Base-by-base conservation (phyloP, 2,797 vertebrate genomes). In the Melanotaenia trifasciata region DNA sequence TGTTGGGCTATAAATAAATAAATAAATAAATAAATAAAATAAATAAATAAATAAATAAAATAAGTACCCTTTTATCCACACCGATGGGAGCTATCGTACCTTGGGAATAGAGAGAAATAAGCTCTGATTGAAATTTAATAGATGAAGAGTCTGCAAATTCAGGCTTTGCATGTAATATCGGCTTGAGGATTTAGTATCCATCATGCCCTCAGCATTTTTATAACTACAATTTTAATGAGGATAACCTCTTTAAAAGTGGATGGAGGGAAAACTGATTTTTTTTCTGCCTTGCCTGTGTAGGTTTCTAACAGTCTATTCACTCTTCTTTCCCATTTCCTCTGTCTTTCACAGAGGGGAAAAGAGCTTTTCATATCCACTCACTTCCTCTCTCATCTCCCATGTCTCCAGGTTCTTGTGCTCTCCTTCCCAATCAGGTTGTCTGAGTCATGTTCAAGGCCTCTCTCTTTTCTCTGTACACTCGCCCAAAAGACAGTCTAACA, bases 401-500 rank as follows among this genome's bases (percentile, higher is more conserved):
- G 76, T 91, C 87, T 88, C 74, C 74, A 80, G 87, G 86, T 93
- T 87, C 78, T 83, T 18, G 51, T 65, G 60, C 80, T 81, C 84
- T 86, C 85, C 87, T 84, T 83, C 76, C 85, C 81, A 90, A 89
- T 92, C 84, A 90, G 71, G 77, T 76, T 61, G 80, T 78, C 63
- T 26, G 72, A 85, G 82, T 78, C 76, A 50, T 82, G 80, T 87
- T 89, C 77, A 84, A 89, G 89, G 81, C 69, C 74, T 83, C 76
- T 50, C 65, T 77, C 70, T 75, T 74, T 47, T 76, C 76, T 83
- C 65, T 74, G 76, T 81, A 68, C 80, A 18, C 87, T 90, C 64
- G 35, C 87, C 89, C 88, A 86, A 87, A 87, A 87, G 84, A 67
- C 80, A 78, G 74, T 77, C 84, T 87, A 84, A 90, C 87, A 92